Percentiles rank a stretch among this genome's conserved stretches.
These are phyloP conservation scores for Anser cygnoides DNA, from an alignment of 2,113 vertebrate genomes.

Conservation along the genomic window DNA sequence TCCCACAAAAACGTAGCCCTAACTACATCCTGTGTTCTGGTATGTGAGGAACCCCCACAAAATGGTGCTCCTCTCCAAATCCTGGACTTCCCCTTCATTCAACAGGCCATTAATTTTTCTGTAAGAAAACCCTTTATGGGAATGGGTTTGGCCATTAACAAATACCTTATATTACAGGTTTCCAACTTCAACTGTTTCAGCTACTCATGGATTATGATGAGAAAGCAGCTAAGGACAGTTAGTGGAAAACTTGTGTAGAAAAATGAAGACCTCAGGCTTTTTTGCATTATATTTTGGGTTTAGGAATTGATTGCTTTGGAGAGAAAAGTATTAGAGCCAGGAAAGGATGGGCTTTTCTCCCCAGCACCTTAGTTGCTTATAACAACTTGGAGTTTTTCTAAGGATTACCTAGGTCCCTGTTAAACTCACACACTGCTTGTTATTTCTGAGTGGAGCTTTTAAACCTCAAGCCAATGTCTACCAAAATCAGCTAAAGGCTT, in stretches of 20 bases:
- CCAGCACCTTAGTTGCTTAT: rapidly evolving
- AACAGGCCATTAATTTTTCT: not conserved
- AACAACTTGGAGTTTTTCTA: not conserved
- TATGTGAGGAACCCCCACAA: not conserved
- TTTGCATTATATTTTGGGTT: not conserved
- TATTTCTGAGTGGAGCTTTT: not conserved
- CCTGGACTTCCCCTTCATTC: not conserved
- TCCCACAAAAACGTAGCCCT: not conserved
- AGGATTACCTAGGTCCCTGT: not conserved
- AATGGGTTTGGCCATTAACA: not conserved
- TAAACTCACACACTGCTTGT: not conserved
- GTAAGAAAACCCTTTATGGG: not conserved
- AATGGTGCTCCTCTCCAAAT: not conserved
- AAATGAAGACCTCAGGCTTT: not conserved
- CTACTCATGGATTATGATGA: not conserved
- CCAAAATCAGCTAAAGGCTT: not conserved
- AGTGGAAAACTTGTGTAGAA: not conserved
- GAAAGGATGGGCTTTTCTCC: not conserved
- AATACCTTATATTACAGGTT: not conserved
- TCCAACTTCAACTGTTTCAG: not conserved
- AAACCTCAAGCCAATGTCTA: not conserved
- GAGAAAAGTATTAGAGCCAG: not conserved
- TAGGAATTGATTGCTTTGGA: not conserved
- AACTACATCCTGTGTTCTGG: not conserved
- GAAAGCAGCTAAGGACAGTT: not conserved